These are phyloP conservation scores for Meganola albula DNA, from an alignment of 2,888 invertebrate species.

Conservation along the genomic window DNA sequence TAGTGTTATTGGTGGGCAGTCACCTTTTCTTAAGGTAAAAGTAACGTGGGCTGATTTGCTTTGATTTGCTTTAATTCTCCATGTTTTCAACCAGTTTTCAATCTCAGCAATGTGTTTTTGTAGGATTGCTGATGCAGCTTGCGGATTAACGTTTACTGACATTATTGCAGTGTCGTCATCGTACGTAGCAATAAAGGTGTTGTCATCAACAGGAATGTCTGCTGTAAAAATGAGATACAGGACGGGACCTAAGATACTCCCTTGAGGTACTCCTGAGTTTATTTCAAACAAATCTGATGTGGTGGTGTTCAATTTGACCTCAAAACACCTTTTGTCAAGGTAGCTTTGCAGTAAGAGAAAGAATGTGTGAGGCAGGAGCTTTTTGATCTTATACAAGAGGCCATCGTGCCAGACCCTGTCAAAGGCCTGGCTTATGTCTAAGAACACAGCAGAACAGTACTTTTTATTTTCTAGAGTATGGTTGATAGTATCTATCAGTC, in stretches of 20 bases:
- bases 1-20: too few relatives aligned
- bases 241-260: not conserved
- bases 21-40: too few relatives aligned
- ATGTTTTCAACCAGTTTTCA: not conserved
- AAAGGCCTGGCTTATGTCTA: not conserved
- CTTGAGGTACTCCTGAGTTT: not conserved
- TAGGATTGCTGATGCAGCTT: not conserved
- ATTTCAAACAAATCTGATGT: not conserved
- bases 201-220: not conserved
- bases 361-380: not conserved
- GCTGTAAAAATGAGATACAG: not conserved
- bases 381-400: not conserved
- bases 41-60: too few relatives aligned
- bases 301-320: not conserved
- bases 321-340: not conserved
- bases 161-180: not conserved
- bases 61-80: conserved; percentile 1
- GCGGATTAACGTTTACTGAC: not conserved
- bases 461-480: not conserved
- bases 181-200: too few relatives aligned
- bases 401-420: not conserved
- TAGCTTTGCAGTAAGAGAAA: not conserved
- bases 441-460: conserved; percentile 1
- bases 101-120: not conserved
- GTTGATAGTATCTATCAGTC: not conserved